Conservation (phyloP, 2,888 invertebrate species). For the Mesoligia furuncula region DNA sequence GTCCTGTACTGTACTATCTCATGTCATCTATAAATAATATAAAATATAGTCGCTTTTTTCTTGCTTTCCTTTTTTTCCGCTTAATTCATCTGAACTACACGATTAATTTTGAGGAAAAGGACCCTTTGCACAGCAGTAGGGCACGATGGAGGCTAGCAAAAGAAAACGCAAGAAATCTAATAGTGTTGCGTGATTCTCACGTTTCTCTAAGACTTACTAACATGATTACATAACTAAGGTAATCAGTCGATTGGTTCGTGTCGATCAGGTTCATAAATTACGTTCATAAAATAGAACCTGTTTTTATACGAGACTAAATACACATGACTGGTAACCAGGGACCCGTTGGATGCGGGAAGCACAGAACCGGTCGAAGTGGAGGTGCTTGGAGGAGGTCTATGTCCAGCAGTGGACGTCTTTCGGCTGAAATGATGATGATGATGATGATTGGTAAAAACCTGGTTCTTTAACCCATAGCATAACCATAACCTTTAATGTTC, state of each 20-base stretch:
- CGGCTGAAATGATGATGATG: too few relatives aligned
- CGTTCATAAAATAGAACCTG: constrained; percentile 8
- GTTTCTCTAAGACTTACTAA: background rate
- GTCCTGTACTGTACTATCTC: background rate
- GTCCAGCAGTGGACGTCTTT: too few relatives aligned
- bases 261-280: constrained; percentile 1
- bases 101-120: background rate
- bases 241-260: constrained; percentile 7
- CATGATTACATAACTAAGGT: constrained; percentile 5
- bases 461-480: too few relatives aligned
- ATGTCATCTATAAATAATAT: too few relatives aligned
- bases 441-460: too few relatives aligned
- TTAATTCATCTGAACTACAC: background rate
- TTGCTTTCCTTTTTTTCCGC: background rate
- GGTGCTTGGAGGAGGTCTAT: too few relatives aligned
- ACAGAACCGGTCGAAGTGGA: too few relatives aligned
- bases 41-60: background rate
- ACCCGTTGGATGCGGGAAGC: too few relatives aligned
- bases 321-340: too few relatives aligned
- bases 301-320: constrained; percentile 6
- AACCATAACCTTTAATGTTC: too few relatives aligned
- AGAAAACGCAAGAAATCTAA: background rate
- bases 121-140: background rate
- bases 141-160: background rate
- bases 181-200: background rate